Conservation (phyloP, 2,113 vertebrate genomes). For the Oncorhynchus gorbuscha region DNA sequence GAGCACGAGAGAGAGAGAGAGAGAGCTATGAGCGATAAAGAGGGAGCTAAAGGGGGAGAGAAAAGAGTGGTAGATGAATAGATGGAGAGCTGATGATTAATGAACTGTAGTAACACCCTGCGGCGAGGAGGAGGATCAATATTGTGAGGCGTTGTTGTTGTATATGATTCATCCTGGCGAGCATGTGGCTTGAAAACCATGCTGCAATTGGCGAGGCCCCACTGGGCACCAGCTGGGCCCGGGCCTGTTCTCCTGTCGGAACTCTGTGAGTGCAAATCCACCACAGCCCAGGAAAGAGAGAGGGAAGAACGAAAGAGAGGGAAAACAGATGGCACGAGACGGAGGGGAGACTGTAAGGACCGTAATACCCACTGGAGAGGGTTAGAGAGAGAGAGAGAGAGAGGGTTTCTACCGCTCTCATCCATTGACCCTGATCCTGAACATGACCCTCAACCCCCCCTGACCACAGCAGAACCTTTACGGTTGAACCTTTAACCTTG, state of each 20-base stretch:
- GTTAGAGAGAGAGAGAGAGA: background rate
- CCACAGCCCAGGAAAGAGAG: background rate
- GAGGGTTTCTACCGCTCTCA: conserved; percentile 37
- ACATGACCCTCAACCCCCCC: conserved; percentile 30
- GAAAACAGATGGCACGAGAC: conserved; percentile 61
- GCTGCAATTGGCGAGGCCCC: conserved; percentile 19
- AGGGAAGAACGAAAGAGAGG: conserved; percentile 26
- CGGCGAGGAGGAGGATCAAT: conserved; percentile 16
- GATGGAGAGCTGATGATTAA: conserved; percentile 22
- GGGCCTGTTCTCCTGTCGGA: conserved; percentile 49
- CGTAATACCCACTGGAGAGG: background rate
- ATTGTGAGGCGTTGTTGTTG: conserved; percentile 6
- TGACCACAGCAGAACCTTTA: conserved; percentile 25
- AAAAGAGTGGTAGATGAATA: background rate
- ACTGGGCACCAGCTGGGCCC: conserved; percentile 63
- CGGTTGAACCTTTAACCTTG: conserved; percentile 6
- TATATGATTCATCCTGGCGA: background rate
- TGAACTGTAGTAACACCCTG: conserved; percentile 32
- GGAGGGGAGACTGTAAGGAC: conserved; percentile 25
- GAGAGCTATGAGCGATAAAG: background rate
- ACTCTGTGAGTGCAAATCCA: conserved; percentile 33
- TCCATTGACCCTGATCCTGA: conserved; percentile 22
- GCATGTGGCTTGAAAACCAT: conserved; percentile 37
- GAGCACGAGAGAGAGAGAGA: background rate
- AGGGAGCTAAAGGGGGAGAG: background rate